phyloP scores from a whole-genome alignment of 2,113 vertebrate species.

The Gambusia holbrooki region DNA sequence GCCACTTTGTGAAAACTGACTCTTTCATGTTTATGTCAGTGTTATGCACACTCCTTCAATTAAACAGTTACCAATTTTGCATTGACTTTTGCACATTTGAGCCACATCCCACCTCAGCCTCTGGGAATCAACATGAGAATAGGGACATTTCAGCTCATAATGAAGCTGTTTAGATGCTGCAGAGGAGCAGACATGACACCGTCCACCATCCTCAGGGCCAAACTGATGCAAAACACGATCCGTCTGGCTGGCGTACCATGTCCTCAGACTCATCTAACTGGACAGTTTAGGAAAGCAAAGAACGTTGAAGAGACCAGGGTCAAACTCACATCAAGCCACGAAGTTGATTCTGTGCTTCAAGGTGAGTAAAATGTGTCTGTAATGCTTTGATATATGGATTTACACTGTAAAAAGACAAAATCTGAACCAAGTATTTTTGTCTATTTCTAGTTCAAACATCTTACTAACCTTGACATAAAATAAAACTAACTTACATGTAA shows the following conservation, averaged over 20 bases:
- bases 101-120: slow-evolving; percentile 1
- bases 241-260: slow-evolving; percentile 36
- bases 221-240: slow-evolving; percentile 26
- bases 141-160: slow-evolving; percentile 38
- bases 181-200: slow-evolving; percentile 37
- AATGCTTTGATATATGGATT: not conserved
- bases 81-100: slow-evolving; percentile 11
- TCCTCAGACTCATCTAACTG: slow-evolving; percentile 48
- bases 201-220: slow-evolving; percentile 41
- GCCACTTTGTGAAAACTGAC: too few relatives aligned
- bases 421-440: too few relatives aligned
- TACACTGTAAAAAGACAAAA: too few relatives aligned
- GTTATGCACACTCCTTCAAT: too few relatives aligned
- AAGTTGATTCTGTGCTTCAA: not conserved
- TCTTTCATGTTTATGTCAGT: too few relatives aligned
- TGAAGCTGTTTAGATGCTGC: slow-evolving; percentile 60
- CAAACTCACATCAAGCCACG: not conserved
- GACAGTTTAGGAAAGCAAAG: slow-evolving; percentile 4
- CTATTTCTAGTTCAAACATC: too few relatives aligned
- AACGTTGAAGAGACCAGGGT: not conserved
- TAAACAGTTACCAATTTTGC: too few relatives aligned
- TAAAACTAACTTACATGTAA: too few relatives aligned
- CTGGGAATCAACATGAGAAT: not conserved
- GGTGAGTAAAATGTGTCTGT: not conserved
- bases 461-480: too few relatives aligned